Conservation (phyloP, 2,113 vertebrate genomes). For the Etheostoma cragini region DNA sequence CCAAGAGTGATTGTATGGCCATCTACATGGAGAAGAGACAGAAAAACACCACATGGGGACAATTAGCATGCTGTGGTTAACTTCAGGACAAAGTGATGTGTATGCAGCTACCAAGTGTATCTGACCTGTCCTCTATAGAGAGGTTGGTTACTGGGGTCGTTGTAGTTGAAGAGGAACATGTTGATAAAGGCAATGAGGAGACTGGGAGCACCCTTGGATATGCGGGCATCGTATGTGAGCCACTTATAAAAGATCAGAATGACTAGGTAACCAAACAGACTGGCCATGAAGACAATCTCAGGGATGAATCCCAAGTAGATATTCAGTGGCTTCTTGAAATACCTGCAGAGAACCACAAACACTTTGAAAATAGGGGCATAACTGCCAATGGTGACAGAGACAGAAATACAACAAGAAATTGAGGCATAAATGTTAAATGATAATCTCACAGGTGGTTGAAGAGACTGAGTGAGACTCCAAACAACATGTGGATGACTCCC, state of each 20-base stretch:
- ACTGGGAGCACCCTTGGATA: conserved; percentile 91
- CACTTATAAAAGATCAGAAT: conserved; percentile 97
- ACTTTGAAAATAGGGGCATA: not conserved
- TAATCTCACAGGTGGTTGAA: conserved; percentile 93
- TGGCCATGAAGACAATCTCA: conserved; percentile 94
- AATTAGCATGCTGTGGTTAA: not conserved
- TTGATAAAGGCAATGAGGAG: conserved; percentile 98
- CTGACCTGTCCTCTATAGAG: conserved; percentile 95
- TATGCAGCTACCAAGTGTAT: not conserved
- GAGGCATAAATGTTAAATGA: not conserved
- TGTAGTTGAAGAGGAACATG: conserved; percentile 97
- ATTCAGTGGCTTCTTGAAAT: conserved; percentile 95
- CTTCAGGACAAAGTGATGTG: not conserved
- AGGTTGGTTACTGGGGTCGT: conserved; percentile 83
- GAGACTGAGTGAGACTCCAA: conserved; percentile 93
- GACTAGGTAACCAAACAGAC: conserved; percentile 94
- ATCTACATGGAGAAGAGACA: conserved; percentile 76
- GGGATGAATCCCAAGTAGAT: conserved; percentile 97
- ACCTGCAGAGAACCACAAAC: conserved; percentile 79
- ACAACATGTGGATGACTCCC: conserved; percentile 96
- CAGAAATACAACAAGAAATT: not conserved
- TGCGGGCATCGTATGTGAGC: conserved; percentile 87
- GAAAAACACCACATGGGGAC: not conserved
- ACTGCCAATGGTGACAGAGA: not conserved
- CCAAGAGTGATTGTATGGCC: conserved; percentile 91